Evolutionary conservation across 2,113 vertebrate genomes (phyloP).

Genomic region (Fregetta grallaria): DNA sequence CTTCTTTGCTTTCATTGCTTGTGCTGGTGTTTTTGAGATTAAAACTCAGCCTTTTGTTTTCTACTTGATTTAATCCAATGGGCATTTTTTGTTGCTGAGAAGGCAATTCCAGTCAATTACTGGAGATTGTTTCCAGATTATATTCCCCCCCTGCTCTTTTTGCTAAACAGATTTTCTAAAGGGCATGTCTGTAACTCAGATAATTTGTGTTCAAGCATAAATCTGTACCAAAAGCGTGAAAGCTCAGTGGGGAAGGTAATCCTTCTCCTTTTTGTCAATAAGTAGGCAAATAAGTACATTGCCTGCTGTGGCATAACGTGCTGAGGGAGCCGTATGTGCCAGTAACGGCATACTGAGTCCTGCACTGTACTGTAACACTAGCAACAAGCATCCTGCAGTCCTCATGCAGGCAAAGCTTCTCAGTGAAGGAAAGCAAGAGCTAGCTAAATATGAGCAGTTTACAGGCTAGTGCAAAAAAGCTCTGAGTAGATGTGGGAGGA

Average conservation of each 20-base stretch:
- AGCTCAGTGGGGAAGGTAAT: constrained; percentile 1
- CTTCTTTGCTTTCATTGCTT: background rate
- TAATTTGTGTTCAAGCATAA: background rate
- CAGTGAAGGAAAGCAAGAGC: background rate
- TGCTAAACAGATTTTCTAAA: constrained; percentile 19
- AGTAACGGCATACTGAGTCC: background rate
- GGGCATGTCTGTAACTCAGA: background rate
- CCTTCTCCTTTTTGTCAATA: background rate
- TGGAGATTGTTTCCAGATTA: constrained; percentile 13
- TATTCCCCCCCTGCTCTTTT: background rate
- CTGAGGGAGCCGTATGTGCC: background rate
- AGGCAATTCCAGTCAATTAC: background rate
- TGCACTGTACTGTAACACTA: background rate
- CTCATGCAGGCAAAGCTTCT: background rate
- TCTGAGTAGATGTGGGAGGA: background rate
- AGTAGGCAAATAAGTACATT: background rate
- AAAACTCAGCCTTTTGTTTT: background rate
- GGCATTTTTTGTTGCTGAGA: background rate
- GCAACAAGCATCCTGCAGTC: background rate
- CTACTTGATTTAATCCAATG: background rate
- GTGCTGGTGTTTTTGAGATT: background rate
- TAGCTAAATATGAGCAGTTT: background rate
- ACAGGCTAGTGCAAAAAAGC: background rate
- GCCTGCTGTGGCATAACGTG: background rate
- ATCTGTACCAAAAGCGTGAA: background rate